A percentile compares a stretch with the other conserved stretches of the same genome.
Evolutionary conservation across 2,888 invertebrate species (phyloP).

Genomic region (Eupithecia vulgata): DNA sequence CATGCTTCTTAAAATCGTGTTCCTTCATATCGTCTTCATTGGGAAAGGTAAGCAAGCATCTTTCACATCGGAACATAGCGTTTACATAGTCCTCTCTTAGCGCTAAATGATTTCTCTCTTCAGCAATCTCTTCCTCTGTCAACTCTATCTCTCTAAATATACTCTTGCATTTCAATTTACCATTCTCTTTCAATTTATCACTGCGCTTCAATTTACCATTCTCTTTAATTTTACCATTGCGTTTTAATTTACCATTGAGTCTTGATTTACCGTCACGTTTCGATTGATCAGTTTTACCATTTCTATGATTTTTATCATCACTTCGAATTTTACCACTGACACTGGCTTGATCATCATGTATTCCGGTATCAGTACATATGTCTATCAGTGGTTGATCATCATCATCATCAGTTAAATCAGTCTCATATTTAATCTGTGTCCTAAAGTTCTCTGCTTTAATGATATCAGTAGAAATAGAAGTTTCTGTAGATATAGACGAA

Average conservation of each 20-base stretch:
- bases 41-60: constrained; percentile 66
- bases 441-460: constrained; percentile 17
- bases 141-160: constrained; percentile 61
- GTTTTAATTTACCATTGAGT: background rate
- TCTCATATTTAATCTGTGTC: constrained; percentile 42
- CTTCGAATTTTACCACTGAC: background rate
- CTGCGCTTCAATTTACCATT: background rate
- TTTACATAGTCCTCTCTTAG: constrained; percentile 66
- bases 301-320: background rate
- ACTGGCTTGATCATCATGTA: background rate
- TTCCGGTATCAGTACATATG: constrained; percentile 18
- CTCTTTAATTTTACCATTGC: background rate
- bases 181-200: constrained; percentile 27
- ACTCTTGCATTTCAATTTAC: constrained; percentile 43
- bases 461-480: background rate
- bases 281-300: background rate
- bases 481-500: background rate
- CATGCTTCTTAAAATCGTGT: constrained; percentile 66
- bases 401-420: constrained; percentile 36
- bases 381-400: constrained; percentile 49
- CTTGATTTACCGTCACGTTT: background rate
- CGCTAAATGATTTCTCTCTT: constrained; percentile 58
- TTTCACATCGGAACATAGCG: constrained; percentile 70
- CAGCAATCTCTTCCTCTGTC: constrained; percentile 55
- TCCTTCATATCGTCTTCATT: constrained; percentile 72